Evolutionary conservation across 1,140 invertebrate species (phyloP), one percentile per base, ranked within the genome.

Genomic region (Propsilocerus akamusi): DNA sequence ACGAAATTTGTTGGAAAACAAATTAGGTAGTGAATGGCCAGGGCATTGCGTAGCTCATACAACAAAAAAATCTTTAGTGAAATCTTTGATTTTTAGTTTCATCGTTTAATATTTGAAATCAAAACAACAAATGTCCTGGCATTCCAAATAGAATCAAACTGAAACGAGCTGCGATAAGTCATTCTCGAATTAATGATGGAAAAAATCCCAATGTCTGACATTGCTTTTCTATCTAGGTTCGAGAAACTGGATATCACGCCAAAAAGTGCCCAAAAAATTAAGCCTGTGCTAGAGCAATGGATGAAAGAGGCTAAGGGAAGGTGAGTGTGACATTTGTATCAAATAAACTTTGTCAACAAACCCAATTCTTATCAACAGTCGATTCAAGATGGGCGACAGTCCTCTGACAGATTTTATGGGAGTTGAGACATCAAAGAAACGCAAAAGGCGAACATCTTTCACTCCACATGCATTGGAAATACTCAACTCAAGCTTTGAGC

Each of bases 231-330:
- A 65, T 63, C 65, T 69, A 97, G 94, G 83, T 97, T 97, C 80
- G 94, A 97, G 74, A 98, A 97, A 76, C 76, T 98, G 69, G 94
- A 98, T 74, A 97, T 97, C 61, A 97, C 93, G 63, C 93, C 93
- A 66, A 96, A 97, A 76, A 96, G 92, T 77, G 93, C 94, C 55
- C 89, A 95, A 74, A 97, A 97, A 79, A 97, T 97, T 62, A 97
- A 96, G 71, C 94, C 94, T 55, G 93, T 97, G 53, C 75, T 97
- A 61, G 93, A 97, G 70, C 77, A 84, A 69, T 97, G 93, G 93
- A 95, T 97, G 91, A 86, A 86, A 69, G 91, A 96, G 70, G 90
- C 92, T 25, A 90, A 96, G 76, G 89, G 92, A 74, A 92, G 86
- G 84, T 90, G 78, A 78, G 75, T 76, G 68, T 64, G 47, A 34